Base-by-base conservation (phyloP, 2,113 vertebrate species). In the Synchiropus splendidus region DNA sequence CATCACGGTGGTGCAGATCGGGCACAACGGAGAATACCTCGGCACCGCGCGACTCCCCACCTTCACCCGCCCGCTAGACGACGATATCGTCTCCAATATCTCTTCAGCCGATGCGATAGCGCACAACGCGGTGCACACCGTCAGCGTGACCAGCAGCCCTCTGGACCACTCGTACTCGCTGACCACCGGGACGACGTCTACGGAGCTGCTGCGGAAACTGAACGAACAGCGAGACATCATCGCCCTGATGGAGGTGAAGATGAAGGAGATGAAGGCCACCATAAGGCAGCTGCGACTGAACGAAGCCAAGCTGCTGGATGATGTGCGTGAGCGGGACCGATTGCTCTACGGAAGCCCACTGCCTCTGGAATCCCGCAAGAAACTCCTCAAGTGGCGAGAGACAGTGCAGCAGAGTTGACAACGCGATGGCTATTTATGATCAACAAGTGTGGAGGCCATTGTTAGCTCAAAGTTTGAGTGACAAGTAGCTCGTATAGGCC, bases 221-320 rank as follows among this genome's bases (percentile, higher is more conserved):
- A 98, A 98, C 64, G 94, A 98, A 71, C 93, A 98, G 74, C 86
- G 92, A 67, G 94, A 98, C 77, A 97, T 97, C 83, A 91, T 97
- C 65, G 93, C 93, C 0, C 81, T 98, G 62, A 92, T 98, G 92
- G 92, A 98, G 81, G 90, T 97, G 56, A 98, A 97, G 77, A 98
- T 98, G 93, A 98, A 97, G 81, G 85, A 97, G 82, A 98, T 98
- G 94, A 95, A 97, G 64, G 90, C 89, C 66, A 97, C 89, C 80
- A 96, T 98, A 71, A 90, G 91, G 30, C 89, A 94, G 65, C 89
- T 98, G 42, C 86, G 90, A 38, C 80, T 98, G 59, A 82, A 81
- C 1, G 94, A 98, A 62, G 90, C 93, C 58, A 92, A 89, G 61
- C 81, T 98, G 35, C 87, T 90, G 3, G 92, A 98, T 78, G 94